Base-by-base conservation (phyloP, 2,888 invertebrate genomes). In the Hirtodrosophila alboralis region DNA sequence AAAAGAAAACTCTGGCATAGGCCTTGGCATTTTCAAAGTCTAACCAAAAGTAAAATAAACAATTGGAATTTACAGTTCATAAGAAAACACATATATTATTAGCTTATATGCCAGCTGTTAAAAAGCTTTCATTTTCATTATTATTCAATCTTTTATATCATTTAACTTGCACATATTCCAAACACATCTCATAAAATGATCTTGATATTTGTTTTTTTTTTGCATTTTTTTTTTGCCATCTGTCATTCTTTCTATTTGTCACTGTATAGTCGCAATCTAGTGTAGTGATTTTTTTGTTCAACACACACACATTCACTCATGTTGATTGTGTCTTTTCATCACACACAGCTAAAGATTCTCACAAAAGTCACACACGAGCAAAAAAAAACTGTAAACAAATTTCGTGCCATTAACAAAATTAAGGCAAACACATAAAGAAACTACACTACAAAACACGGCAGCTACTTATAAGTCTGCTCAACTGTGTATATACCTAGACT, bases 371-470 rank as follows among this genome's bases (percentile, higher is more conserved):
- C 18, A 18, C 18, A 44, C 26, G 38, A 49, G 44, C 28, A 33
- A 28, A 13, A 63, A 33, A 28, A 13, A 63, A 36, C 18, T 70
- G 72, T 80, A 77, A 77, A 77, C 80, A 78, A 72, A 54, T 72
- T 70, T 70, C 48, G 45, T 43, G 65, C 60, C 80, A 77, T 80
- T 80, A 78, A 75, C 66, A 61, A 80, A 75, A 80, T 78, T 61
- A 77, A 72, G 58, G 43, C 71, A 72, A 72, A 64, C 61, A 71
- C 52, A 72, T 57, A 31, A 41, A 40, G 33, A 23, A 40, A 30
- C 27, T 9, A 1, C 10, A 41, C 12, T 38, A 48, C 23, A 8
- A 44, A 16, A 34, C 36, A 12, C 18, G 18, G 18, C 3, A 18
- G 5, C 18, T 18, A 18, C 18, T 18, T 18, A 2, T 16, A 16